phyloP scores from a whole-genome alignment of 2,888 invertebrate species.

The Drosophila ezoana region DNA sequence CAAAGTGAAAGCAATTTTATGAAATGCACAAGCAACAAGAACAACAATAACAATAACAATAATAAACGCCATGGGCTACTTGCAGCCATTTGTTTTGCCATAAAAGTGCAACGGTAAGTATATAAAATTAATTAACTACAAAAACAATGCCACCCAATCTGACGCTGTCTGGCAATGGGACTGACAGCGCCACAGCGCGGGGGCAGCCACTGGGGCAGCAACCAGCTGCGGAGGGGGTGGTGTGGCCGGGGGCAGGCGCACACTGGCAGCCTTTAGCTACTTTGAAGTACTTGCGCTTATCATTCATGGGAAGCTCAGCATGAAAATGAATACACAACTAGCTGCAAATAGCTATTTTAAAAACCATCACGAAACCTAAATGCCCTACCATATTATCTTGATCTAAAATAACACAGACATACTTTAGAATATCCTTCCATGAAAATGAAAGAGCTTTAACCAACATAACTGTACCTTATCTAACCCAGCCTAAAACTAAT shows the following conservation, averaged over 20 bases:
- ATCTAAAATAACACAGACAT: no score
- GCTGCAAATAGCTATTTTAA: neutral
- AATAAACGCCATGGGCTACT: conserved; percentile 12
- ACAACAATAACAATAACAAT: conserved; percentile 3
- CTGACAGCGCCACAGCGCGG: conserved; percentile 11
- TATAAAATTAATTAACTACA: conserved; percentile 74
- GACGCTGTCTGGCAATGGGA: conserved; percentile 38
- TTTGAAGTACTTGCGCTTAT: conserved; percentile 63
- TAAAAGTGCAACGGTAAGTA: conserved; percentile 68
- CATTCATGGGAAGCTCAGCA: conserved; percentile 50
- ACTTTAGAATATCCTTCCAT: no score
- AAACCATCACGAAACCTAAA: neutral
- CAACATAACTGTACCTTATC: no score
- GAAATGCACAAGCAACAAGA: conserved; percentile 41
- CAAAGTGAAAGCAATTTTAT: conserved; percentile 41
- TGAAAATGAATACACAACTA: conserved; percentile 34
- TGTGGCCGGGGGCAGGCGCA: neutral
- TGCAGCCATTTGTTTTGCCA: conserved; percentile 50
- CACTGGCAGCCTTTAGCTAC: conserved; percentile 26
- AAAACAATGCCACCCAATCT: conserved; percentile 60
- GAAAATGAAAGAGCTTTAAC: no score
- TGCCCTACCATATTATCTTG: conserved; percentile 6
- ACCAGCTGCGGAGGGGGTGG: neutral
- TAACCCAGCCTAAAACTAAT: no score
- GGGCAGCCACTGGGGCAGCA: no score